Percentiles rank a stretch among this genome's conserved stretches.
phyloP scores from a whole-genome alignment of 2,113 vertebrate genomes.

The Neotragus moschatus region DNA sequence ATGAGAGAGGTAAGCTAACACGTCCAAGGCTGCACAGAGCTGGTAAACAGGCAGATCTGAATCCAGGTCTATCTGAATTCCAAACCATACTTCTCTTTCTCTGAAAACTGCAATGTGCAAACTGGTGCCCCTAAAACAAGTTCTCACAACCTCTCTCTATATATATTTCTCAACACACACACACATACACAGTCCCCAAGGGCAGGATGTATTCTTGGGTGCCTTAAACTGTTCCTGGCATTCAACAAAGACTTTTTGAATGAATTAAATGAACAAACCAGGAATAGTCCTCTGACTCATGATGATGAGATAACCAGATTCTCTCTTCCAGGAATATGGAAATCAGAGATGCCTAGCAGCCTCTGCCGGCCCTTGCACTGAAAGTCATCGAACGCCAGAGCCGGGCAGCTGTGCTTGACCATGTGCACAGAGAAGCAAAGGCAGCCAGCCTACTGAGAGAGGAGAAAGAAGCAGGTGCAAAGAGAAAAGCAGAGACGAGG shows the following conservation, averaged over 20 bases:
- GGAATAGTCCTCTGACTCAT: not conserved
- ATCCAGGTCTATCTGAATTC: not conserved
- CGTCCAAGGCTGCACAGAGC: not conserved
- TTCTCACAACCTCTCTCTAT: not conserved
- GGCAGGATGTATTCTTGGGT: not conserved
- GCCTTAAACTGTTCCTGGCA: not conserved
- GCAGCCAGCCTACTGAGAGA: not conserved
- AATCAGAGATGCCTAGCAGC: not conserved
- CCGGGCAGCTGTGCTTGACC: not conserved
- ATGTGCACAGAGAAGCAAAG: not conserved
- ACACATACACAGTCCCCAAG: not conserved
- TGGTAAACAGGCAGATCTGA: not conserved
- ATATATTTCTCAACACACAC: not conserved
- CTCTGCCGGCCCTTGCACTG: not conserved
- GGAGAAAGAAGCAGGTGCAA: not conserved
- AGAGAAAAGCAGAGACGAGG: not conserved
- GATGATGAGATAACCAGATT: constrained; percentile 15
- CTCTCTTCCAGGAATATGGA: constrained; percentile 34
- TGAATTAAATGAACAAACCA: not conserved
- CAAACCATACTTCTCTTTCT: not conserved
- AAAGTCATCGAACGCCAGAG: not conserved
- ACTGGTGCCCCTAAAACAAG: not conserved
- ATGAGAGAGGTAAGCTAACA: not conserved
- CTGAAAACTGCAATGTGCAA: not conserved
- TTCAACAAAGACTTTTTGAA: not conserved